Evolutionary conservation across 1,140 invertebrate genomes (phyloP), one percentile per base, ranked within the genome.

Genomic region (Lerema accius): DNA sequence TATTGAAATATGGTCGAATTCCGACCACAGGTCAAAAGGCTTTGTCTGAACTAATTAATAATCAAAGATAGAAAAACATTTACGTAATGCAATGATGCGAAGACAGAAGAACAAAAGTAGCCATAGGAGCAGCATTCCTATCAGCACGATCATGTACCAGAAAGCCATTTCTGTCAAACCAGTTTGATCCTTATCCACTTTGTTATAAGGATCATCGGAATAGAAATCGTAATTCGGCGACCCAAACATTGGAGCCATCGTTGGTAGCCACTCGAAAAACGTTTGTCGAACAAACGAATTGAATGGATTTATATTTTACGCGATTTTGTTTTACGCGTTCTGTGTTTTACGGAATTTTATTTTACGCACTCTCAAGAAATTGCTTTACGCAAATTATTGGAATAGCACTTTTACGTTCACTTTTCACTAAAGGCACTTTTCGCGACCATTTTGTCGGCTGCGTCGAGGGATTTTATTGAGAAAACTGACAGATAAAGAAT

Each of bases 91-190:
- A 2, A 87, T 67, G 9, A 87, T 59, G 59, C 84, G 65, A 3
- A 89, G 63, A 11, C 77, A 82, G 67, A 82, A 83, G 72, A 81
- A 89, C 16, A 87, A 32, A 0, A 86, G 1, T 0, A 89, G 50
- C 86, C 86, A 89, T 0, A 74, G 62, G 0, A 87, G 46, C 3
- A 89, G 66, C 71, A 89, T 76, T 0, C 40, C 62, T 0, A 86
- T 53, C 46, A 89, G 53, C 3, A 82, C 74, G n/a, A 86, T 63
- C 67, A 83, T 70, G 48, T 89, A 89, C 84, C 82, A 86, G 17
- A 89, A 72, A 0, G 84, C 76, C 68, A 89, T 73, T 28, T 87
- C 42, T 0, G 69, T 70, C 13, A 78, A 32, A 3, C 66, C 70
- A 2, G 59, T 32, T n/a, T 69, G 14, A 0, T 63, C 7, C 4